Conservation (phyloP, 1,140 invertebrate genomes). For the Drosophila yakuba region DNA sequence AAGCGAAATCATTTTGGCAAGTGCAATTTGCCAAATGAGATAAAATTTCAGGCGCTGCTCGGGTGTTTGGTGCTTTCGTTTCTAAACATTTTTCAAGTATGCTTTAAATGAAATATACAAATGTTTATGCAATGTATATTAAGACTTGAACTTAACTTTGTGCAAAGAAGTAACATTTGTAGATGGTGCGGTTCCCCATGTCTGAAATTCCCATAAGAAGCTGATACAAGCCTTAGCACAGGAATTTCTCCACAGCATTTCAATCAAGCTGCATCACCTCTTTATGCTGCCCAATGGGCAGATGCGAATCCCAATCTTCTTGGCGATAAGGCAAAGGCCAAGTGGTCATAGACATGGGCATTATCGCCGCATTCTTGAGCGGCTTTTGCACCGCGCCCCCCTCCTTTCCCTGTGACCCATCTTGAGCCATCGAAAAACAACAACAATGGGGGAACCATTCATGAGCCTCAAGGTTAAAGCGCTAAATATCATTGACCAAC, state of each 20-base stretch:
- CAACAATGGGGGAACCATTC: constrained; percentile 66
- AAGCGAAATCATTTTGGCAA: constrained; percentile 32
- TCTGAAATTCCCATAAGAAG: neutral
- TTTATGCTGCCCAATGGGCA: constrained; percentile 50
- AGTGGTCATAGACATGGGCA: constrained; percentile 16
- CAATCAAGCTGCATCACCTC: constrained; percentile 65
- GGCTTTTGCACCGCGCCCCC: constrained; percentile 29
- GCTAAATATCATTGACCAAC: constrained; percentile 81
- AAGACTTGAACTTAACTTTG: too few relatives aligned
- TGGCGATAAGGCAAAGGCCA: constrained; percentile 42
- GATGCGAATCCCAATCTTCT: constrained; percentile 26
- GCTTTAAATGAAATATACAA: too few relatives aligned
- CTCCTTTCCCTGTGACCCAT: constrained; percentile 12
- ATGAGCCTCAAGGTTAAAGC: constrained; percentile 77
- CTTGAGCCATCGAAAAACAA: constrained; percentile 3
- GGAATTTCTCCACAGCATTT: constrained; percentile 24
- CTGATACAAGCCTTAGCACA: neutral
- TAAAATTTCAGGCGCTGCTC: constrained; percentile 11
- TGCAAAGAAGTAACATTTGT: neutral
- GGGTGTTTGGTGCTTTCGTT: too few relatives aligned
- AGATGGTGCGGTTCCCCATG: neutral
- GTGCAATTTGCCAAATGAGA: constrained; percentile 45
- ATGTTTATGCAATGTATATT: too few relatives aligned
- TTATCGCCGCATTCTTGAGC: constrained; percentile 52
- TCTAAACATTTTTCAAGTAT: neutral